phyloP scores from a whole-genome alignment of 2,888 invertebrate species.

The Gibbula magus region DNA sequence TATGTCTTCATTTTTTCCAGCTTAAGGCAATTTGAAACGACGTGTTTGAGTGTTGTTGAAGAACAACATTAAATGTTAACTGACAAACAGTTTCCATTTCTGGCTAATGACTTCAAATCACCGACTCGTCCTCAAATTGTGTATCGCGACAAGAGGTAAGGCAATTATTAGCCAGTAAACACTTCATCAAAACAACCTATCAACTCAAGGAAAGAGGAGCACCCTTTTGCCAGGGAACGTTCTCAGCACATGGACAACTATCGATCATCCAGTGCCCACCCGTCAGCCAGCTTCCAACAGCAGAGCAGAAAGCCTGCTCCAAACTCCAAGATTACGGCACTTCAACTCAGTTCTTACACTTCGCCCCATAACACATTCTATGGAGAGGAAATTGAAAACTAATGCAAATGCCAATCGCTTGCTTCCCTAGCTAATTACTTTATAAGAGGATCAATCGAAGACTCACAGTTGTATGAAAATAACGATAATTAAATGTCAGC shows the following conservation, averaged over 20 bases:
- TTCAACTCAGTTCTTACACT: background rate
- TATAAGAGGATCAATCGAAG: conserved; percentile 31
- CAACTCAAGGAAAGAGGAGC: background rate
- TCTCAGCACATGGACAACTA: background rate
- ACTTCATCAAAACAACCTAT: background rate
- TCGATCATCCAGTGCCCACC: background rate
- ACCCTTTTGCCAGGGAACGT: background rate
- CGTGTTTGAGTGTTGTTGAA: background rate
- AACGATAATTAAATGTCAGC: conserved; percentile 30
- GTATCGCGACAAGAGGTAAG: background rate
- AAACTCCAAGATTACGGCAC: conserved; percentile 10
- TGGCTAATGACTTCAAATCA: too few relatives aligned
- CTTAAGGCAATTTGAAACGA: background rate
- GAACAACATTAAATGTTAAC: background rate
- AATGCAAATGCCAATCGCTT: conserved; percentile 28
- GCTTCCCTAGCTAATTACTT: conserved; percentile 25
- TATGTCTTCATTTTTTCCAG: too few relatives aligned
- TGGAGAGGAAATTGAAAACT: conserved; percentile 32
- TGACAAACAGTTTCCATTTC: too few relatives aligned
- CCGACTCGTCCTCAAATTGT: too few relatives aligned
- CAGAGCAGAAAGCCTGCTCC: conserved; percentile 9
- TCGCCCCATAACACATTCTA: conserved; percentile 23
- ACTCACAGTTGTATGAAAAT: conserved; percentile 25
- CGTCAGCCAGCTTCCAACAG: background rate
- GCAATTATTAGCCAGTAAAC: conserved; percentile 9